Base-by-base conservation (phyloP, 1,140 invertebrate genomes). In the Danaus melanippus region DNA sequence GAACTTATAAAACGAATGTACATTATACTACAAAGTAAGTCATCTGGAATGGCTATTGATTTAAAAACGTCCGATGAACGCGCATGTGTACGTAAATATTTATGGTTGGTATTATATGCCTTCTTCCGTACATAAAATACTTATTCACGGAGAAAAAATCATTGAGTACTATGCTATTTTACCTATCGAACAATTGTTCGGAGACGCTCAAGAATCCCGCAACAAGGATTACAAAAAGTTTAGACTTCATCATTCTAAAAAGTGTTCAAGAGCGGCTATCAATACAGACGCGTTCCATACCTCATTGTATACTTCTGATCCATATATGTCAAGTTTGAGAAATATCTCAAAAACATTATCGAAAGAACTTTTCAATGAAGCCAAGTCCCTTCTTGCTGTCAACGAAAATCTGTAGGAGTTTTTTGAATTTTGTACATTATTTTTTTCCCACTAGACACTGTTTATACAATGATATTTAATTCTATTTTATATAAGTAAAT, bases 171-270 rank as follows among this genome's bases (percentile, higher is more conserved):
- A n/a, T n/a, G n/a, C n/a, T n/a, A 12, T 60, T 39, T 10, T 62
- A n/a, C 50, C 53, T 42, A 55, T 66, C 21, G 63, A 57, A n/a
- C 50, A 62, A 52, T 50, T 66, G 39, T 55, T 57, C 6, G 60
- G 63, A 58, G 60, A 66, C 40, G 63, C 53, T 0, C 50, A 56
- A 50, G 64, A 66, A 60, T 57, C 64, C 12, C 49, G n/a, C n/a
- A n/a, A n/a, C n/a, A n/a, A n/a, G n/a, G n/a, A n/a, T n/a, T n/a
- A n/a, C n/a, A n/a, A n/a, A n/a, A n/a, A n/a, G n/a, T n/a, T n/a
- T n/a, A n/a, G n/a, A n/a, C n/a, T n/a, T n/a, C n/a, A n/a, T n/a
- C n/a, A n/a, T n/a, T n/a, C n/a, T n/a, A n/a, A n/a, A n/a, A n/a
- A n/a, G n/a, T n/a, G n/a, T n/a, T n/a, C 51, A 15, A 11, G 58